These are phyloP conservation scores for Turdus rufiventris DNA, from an alignment of 2,113 vertebrate species.

Conservation along the genomic window DNA sequence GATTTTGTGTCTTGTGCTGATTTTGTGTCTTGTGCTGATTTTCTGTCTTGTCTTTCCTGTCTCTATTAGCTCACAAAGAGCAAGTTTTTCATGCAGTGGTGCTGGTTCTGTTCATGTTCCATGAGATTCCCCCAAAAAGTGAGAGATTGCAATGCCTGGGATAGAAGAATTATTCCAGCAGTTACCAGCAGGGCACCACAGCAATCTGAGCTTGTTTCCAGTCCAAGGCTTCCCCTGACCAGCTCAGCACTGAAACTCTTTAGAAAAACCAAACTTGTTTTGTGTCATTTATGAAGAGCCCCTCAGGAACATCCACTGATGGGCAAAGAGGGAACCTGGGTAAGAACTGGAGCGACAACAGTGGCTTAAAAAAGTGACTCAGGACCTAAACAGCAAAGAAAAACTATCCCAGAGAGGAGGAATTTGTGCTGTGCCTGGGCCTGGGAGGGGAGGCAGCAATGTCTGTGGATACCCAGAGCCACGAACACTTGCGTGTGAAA, in stretches of 20 bases:
- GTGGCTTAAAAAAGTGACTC: not conserved
- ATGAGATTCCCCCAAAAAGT: not conserved
- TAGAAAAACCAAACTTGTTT: not conserved
- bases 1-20: too few relatives aligned
- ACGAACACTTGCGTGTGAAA: not conserved
- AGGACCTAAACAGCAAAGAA: not conserved
- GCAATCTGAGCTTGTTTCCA: not conserved
- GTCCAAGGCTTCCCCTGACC: not conserved
- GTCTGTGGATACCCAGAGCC: not conserved
- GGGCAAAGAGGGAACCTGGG: not conserved
- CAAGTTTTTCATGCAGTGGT: not conserved
- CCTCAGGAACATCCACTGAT: not conserved
- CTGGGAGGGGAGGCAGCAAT: not conserved
- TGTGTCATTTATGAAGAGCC: not conserved
- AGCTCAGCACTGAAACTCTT: not conserved
- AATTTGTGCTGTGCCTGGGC: not conserved
- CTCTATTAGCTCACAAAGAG: not conserved
- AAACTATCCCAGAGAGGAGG: fast-evolving
- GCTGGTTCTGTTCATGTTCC: not conserved
- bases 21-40: not conserved
- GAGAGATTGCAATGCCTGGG: not conserved
- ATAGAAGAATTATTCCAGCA: not conserved
- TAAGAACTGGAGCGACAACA: not conserved
- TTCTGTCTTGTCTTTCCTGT: not conserved
- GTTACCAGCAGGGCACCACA: not conserved